Base-by-base conservation (phyloP, 1,140 invertebrate genomes). In the Cyphomyrmex costatus region DNA sequence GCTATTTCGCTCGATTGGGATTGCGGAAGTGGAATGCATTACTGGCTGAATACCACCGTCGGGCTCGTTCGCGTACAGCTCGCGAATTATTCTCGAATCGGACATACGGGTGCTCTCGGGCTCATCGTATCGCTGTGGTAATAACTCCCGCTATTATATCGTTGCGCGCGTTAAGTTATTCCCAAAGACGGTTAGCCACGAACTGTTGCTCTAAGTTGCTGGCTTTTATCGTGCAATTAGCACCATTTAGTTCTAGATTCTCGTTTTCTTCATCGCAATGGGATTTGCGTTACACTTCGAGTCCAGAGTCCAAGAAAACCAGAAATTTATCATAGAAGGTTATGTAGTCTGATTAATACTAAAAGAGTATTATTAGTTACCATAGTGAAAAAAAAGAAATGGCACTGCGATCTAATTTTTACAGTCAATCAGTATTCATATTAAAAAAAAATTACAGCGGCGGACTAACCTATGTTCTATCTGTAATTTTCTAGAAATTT, bases 1-100 rank as follows among this genome's bases (percentile, higher is more conserved):
- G 89, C 88, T 90, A 90, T 88, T 90, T 76, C 84, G 77, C 68
- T 77, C 80, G 51, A 33, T 78, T 71, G 71, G 76, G 82, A 90
- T 90, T 90, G 71, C 78, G 88, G 70, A 82, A 90, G 88, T 77
- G 65, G 76, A 90, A 90, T 90, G 88, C 86, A 90, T 88, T 90
- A 90, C 86, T 27, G 46, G 61, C 68, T 49, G 86, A 90, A 90
- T 88, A 88, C 71, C 88, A 82, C 60, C 66, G 66, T 46, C 66
- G n/a, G 46, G 24, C 21, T 79, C 46, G 46, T 56, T 73, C 65
- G 42, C 24, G 27, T 36, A 65, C 1, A 46, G 66, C 19, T 36
- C 49, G 63, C 78, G 21, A 82, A 60, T 82, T 73, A 82, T 66
- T 82, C 79, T 46, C 66, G 51, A 80, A 68, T 80, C 66, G 79